These are phyloP conservation scores for Phoeniculus purpureus DNA, from an alignment of 2,797 vertebrate species.

Conservation along the genomic window DNA sequence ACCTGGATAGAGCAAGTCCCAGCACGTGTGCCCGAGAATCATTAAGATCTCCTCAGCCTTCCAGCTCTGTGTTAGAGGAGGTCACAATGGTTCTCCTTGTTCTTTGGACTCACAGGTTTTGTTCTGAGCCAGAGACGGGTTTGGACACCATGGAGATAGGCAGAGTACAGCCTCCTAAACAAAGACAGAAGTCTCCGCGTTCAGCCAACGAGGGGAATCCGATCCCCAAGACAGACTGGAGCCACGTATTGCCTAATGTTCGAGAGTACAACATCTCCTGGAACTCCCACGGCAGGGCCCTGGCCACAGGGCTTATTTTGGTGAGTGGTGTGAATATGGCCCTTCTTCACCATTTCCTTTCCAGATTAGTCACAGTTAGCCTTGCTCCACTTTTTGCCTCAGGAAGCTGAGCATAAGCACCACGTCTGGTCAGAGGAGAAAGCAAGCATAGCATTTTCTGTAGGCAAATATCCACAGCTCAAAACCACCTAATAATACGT, in stretches of 20 bases:
- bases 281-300: neutral
- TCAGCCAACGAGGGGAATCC: neutral
- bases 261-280: neutral
- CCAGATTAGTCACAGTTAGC: neutral
- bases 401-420: neutral
- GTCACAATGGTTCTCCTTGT: neutral
- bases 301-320: neutral
- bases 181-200: neutral
- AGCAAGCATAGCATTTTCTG: slow-evolving; percentile 59
- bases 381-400: neutral
- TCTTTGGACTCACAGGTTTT: neutral
- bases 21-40: rapidly evolving
- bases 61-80: neutral
- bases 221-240: neutral
- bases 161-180: neutral
- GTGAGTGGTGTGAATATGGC: neutral
- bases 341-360: slow-evolving; percentile 20
- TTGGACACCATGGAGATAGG: neutral
- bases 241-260: neutral
- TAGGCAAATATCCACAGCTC: slow-evolving; percentile 47
- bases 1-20: neutral
- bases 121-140: neutral
- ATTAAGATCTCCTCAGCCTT: rapidly evolving
- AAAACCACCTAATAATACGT: slow-evolving; percentile 59
- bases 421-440: neutral